Evolutionary conservation across 2,797 vertebrate genomes (phyloP).

Genomic region (Muscicapa striata): DNA sequence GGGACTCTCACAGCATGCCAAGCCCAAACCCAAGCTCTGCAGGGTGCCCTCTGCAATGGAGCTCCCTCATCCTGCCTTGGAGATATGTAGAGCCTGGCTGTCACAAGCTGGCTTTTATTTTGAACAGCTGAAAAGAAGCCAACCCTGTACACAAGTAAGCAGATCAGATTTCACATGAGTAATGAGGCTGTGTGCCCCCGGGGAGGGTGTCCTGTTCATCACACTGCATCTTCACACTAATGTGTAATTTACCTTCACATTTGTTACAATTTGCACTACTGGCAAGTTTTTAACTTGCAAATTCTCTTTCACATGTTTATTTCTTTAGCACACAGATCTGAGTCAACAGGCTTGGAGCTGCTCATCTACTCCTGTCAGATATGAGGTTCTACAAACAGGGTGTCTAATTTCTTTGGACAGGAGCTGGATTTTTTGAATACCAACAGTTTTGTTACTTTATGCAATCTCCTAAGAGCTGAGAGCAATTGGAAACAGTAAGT

Average conservation of each 20-base stretch:
- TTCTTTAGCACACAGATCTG: constrained; percentile 13
- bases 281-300: neutral
- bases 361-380: constrained; percentile 51
- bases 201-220: neutral
- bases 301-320: constrained; percentile 22
- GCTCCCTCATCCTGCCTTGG: neutral
- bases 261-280: neutral
- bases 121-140: neutral
- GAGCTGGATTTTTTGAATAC: constrained; percentile 31
- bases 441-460: constrained; percentile 16
- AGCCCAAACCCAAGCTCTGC: neutral
- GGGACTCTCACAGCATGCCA: neutral
- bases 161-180: neutral
- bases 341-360: constrained; percentile 3
- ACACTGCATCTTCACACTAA: neutral
- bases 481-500: constrained; percentile 35
- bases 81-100: neutral
- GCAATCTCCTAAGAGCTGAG: constrained; percentile 50
- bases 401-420: constrained; percentile 60
- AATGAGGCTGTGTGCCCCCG: neutral
- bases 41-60: neutral
- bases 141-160: neutral
- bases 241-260: neutral
- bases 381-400: constrained; percentile 54
- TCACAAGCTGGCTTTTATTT: neutral